Percentiles rank a stretch among this genome's conserved stretches.
Evolutionary conservation across 2,888 invertebrate genomes (phyloP).

Genomic region (Anagyrus pseudococci): DNA sequence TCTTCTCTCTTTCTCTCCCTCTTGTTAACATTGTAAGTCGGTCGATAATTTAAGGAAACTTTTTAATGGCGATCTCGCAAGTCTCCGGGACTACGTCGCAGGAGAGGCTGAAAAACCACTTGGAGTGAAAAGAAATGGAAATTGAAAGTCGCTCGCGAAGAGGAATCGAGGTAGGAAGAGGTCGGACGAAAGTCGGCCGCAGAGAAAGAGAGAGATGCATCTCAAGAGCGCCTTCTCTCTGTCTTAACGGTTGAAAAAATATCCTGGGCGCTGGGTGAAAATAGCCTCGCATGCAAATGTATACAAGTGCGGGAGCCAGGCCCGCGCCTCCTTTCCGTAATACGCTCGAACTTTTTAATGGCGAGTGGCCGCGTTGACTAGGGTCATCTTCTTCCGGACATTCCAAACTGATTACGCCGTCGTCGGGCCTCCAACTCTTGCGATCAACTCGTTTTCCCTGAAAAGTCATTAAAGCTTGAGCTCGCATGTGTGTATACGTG

Average conservation of each 20-base stretch:
- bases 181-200: not conserved
- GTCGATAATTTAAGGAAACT: slow-evolving; percentile 38
- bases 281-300: slow-evolving; percentile 31
- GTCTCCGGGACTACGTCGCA: slow-evolving; percentile 30
- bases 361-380: slow-evolving; percentile 6
- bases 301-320: not conserved
- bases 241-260: slow-evolving; percentile 17
- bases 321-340: not conserved
- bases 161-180: not conserved
- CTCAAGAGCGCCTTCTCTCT: slow-evolving; percentile 11
- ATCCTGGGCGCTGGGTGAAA: not conserved
- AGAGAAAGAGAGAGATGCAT: slow-evolving; percentile 24
- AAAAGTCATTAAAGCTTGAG: slow-evolving; percentile 20
- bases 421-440: not conserved
- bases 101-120: slow-evolving; percentile 1
- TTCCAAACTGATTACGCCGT: slow-evolving; percentile 24
- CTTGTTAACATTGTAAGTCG: slow-evolving; percentile 33
- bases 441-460: slow-evolving; percentile 8
- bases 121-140: slow-evolving; percentile 30
- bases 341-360: slow-evolving; percentile 29
- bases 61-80: slow-evolving; percentile 39
- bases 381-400: slow-evolving; percentile 22
- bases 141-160: slow-evolving; percentile 25
- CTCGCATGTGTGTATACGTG: slow-evolving; percentile 1
- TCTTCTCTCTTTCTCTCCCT: slow-evolving; percentile 22